phyloP scores from a whole-genome alignment of 2,797 vertebrate genomes.

The Gallirallus australis region DNA sequence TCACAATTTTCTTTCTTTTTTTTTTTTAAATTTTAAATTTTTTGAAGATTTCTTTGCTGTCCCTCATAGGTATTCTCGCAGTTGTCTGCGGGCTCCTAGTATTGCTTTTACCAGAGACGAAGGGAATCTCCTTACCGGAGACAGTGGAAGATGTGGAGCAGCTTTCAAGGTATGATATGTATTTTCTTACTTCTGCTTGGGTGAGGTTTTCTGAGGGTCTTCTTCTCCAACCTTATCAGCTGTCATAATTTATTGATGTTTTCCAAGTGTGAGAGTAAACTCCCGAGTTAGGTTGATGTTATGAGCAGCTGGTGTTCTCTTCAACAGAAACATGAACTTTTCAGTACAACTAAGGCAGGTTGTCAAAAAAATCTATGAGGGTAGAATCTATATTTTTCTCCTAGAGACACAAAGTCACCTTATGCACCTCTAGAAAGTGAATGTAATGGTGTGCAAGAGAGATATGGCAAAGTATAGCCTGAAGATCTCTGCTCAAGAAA shows the following conservation, averaged over 20 bases:
- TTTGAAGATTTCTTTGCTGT: background rate
- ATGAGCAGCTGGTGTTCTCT: background rate
- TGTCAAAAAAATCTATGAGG: background rate
- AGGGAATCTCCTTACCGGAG: conserved; percentile 90
- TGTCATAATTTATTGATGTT: background rate
- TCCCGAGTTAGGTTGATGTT: background rate
- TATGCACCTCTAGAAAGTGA: background rate
- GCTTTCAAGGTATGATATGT: conserved; percentile 79
- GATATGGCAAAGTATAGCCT: background rate
- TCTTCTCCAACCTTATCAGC: background rate
- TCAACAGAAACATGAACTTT: background rate
- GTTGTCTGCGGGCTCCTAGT: conserved; percentile 88
- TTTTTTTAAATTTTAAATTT: background rate
- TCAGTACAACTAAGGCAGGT: background rate
- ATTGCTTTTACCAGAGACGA: conserved; percentile 92
- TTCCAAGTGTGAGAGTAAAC: background rate
- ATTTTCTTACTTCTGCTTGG: background rate
- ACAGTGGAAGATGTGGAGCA: conserved; percentile 93
- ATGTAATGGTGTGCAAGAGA: background rate
- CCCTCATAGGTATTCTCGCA: conserved; percentile 82
- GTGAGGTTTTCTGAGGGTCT: background rate
- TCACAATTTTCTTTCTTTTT: background rate
- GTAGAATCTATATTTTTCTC: background rate
- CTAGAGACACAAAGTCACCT: background rate
- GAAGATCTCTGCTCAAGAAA: background rate